These are phyloP conservation scores for Drosophila pachea DNA, from an alignment of 1,140 invertebrate species.

Conservation along the genomic window DNA sequence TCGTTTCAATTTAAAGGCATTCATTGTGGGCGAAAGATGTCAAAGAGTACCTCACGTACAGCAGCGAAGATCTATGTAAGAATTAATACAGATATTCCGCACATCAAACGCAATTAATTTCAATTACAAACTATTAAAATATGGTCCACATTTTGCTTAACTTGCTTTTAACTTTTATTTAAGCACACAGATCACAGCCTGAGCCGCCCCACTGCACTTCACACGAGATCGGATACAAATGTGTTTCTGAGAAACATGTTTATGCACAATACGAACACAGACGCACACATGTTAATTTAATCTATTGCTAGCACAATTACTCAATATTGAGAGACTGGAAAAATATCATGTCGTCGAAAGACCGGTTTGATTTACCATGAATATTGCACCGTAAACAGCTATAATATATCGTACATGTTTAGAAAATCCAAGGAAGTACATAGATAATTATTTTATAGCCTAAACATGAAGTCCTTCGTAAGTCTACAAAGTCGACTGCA, in stretches of 20 bases:
- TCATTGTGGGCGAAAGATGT: conserved; percentile 37
- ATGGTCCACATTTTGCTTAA: conserved; percentile 19
- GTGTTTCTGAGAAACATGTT: conserved; percentile 12
- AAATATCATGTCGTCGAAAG: conserved; percentile 15
- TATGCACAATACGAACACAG: conserved; percentile 1
- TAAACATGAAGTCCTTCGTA: conserved; percentile 50
- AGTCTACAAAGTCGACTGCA: conserved; percentile 49
- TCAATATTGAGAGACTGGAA: not conserved
- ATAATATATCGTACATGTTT: conserved; percentile 1
- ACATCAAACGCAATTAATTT: not conserved
- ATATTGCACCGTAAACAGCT: not conserved
- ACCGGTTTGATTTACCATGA: conserved; percentile 15
- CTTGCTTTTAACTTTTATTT: conserved; percentile 10
- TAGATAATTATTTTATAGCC: conserved; percentile 24
- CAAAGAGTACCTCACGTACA: conserved; percentile 47
- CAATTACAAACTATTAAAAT: conserved; percentile 42
- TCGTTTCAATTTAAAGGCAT: conserved; percentile 5
- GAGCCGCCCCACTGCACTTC: conserved; percentile 10
- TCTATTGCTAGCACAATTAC: conserved; percentile 10
- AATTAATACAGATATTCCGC: conserved; percentile 8
- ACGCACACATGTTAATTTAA: conserved; percentile 9
- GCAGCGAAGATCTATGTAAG: conserved; percentile 53
- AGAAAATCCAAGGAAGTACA: not conserved
- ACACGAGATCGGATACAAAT: not conserved
- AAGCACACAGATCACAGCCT: conserved; percentile 3